These are phyloP conservation scores for Antitype chi DNA, from an alignment of 2,888 invertebrate genomes.

Conservation along the genomic window DNA sequence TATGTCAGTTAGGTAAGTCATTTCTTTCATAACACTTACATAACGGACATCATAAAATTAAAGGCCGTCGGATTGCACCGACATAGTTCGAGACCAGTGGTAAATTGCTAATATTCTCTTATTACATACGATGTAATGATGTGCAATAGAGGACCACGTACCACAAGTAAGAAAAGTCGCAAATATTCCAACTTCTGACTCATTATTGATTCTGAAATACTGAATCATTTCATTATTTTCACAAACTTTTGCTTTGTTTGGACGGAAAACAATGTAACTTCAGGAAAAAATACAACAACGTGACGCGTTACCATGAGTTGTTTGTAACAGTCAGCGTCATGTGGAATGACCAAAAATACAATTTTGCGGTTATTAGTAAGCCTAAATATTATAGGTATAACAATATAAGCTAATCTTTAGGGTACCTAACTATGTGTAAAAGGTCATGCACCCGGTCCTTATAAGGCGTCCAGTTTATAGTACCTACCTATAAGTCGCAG, in stretches of 20 bases:
- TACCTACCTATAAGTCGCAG: neutral
- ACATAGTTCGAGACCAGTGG: slow-evolving; percentile 30
- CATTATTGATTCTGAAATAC: slow-evolving; percentile 26
- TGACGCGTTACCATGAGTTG: slow-evolving; percentile 19
- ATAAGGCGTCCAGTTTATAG: neutral
- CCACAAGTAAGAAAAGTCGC: slow-evolving; percentile 12
- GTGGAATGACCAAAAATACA: neutral
- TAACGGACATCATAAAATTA: slow-evolving; percentile 56
- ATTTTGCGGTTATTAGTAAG: slow-evolving; percentile 1
- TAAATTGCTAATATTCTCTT: slow-evolving; percentile 44
- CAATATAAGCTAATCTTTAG: neutral
- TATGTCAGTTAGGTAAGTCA: slow-evolving; percentile 50
- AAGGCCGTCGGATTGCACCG: slow-evolving; percentile 38
- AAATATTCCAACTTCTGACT: slow-evolving; percentile 20
- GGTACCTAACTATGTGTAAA: slow-evolving; percentile 1
- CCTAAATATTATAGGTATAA: neutral
- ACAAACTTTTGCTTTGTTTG: slow-evolving; percentile 39
- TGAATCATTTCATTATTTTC: slow-evolving; percentile 47
- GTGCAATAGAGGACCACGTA: neutral
- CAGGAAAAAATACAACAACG: slow-evolving; percentile 37
- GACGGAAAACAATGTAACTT: slow-evolving; percentile 38
- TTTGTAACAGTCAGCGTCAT: slow-evolving; percentile 1
- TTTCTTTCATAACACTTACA: slow-evolving; percentile 54
- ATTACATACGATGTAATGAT: slow-evolving; percentile 28
- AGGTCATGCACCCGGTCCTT: neutral